Percentiles rank a stretch among this genome's conserved stretches.
phyloP scores from a whole-genome alignment of 1,140 invertebrate genomes.

The Onthophagus taurus region DNA sequence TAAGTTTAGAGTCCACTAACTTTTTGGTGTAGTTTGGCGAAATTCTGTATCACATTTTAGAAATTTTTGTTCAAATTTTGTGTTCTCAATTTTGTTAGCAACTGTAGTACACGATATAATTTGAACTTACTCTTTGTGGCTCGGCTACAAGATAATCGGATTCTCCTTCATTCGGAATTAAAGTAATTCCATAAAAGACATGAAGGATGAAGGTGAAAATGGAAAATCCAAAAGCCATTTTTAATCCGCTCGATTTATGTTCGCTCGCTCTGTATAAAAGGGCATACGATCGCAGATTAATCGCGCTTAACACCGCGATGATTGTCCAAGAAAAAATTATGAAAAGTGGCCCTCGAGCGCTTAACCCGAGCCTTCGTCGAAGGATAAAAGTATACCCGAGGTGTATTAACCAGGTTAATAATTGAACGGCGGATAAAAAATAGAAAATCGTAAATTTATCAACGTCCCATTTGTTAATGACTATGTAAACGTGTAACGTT shows the following conservation, averaged over 20 bases:
- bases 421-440: conserved; percentile 55
- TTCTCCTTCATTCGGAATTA: conserved; percentile 45
- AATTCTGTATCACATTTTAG: too few relatives aligned
- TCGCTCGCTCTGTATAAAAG: conserved; percentile 24
- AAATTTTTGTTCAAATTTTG: too few relatives aligned
- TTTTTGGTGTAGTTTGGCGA: too few relatives aligned
- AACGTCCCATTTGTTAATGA: conserved; percentile 29
- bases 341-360: conserved; percentile 59
- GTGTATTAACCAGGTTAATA: conserved; percentile 70
- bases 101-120: too few relatives aligned
- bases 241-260: conserved; percentile 36
- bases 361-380: conserved; percentile 50
- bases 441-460: conserved; percentile 51
- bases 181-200: conserved; percentile 49
- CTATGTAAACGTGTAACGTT: conserved; percentile 51
- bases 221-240: conserved; percentile 39
- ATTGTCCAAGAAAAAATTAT: conserved; percentile 57
- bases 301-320: conserved; percentile 49
- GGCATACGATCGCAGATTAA: conserved; percentile 42
- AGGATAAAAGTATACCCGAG: conserved; percentile 61
- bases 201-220: conserved; percentile 44
- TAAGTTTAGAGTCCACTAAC: too few relatives aligned
- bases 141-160: conserved; percentile 27
- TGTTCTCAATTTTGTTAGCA: background rate
- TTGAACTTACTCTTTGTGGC: too few relatives aligned